phyloP scores from a whole-genome alignment of 1,140 invertebrate genomes.

The Orussus abietinus region DNA sequence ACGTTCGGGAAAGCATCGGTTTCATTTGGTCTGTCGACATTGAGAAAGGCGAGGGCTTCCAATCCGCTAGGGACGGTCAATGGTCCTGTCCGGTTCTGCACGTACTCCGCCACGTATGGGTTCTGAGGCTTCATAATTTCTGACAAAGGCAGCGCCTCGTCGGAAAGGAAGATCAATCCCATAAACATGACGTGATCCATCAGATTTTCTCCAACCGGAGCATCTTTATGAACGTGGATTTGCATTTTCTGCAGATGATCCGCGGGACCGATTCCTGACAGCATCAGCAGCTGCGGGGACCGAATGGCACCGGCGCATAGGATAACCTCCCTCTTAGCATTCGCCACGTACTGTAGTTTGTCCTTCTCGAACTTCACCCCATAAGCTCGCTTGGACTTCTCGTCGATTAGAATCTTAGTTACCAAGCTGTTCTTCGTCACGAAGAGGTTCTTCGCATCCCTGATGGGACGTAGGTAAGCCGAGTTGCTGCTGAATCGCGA shows the following conservation, averaged over 20 bases:
- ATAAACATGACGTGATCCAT: constrained; percentile 48
- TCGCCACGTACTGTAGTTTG: constrained; percentile 14
- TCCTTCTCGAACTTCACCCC: constrained; percentile 54
- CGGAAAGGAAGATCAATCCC: constrained; percentile 6
- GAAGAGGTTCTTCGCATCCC: constrained; percentile 28
- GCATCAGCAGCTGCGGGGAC: constrained; percentile 69
- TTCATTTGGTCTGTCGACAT: neutral
- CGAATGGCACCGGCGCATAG: constrained; percentile 69
- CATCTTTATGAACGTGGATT: constrained; percentile 43
- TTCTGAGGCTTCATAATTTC: neutral
- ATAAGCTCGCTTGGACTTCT: constrained; percentile 51
- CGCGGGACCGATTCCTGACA: constrained; percentile 64
- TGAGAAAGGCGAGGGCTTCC: constrained; percentile 40
- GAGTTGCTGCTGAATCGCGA: constrained; percentile 52
- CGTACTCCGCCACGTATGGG: constrained; percentile 32
- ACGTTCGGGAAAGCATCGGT: neutral
- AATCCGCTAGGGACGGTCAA: constrained; percentile 44
- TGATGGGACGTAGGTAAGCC: constrained; percentile 46
- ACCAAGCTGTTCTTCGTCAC: constrained; percentile 36
- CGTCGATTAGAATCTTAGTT: constrained; percentile 53
- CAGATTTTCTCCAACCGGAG: constrained; percentile 61
- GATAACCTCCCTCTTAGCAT: constrained; percentile 65
- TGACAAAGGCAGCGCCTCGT: neutral
- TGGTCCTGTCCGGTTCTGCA: constrained; percentile 35
- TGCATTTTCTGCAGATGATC: constrained; percentile 52